Base-by-base conservation (phyloP, 2,113 vertebrate species). In the Globicephala melas region DNA sequence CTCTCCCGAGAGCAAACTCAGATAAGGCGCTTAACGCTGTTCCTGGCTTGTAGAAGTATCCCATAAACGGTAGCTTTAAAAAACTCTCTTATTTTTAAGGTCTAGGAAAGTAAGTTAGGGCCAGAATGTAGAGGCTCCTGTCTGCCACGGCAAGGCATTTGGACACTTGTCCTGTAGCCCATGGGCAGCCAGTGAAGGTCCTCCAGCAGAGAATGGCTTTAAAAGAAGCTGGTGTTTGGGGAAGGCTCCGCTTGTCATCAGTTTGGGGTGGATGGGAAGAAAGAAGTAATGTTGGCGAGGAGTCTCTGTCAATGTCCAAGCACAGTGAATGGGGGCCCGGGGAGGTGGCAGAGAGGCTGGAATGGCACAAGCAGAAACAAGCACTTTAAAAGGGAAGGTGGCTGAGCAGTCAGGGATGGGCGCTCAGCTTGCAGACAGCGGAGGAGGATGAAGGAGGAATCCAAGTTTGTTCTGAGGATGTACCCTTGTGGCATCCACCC, bases 21-120 rank as follows among this genome's bases (percentile, higher is more conserved):
- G 77, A 73, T 26, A 17, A 63, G 58, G 33, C 28, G 47, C n/a
- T 70, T 58, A 33, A 17, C 0, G 0, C 53, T 9, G 10, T n/a
- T 18, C 67, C 18, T 1, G 5, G 12, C 4, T 3, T 25, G 9
- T 73, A 87, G 28, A 38, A 71, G 38, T 74, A 8, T 20, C 44
- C 53, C 71, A 17, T 58, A 73, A 63, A 55, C 6, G 44, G 23
- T 70, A 55, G 26, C 88, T 92, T 95, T 2, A 71, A 87, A 68
- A 41, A 53, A 73, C 67, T 20, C 68, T 28, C 0, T 53, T 60
- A 50, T 79, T 79, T 55, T 87, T 95, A 73, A 63, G 44, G 38
- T 83, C 91, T 88, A 84, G 58, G 76, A 97, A 90, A 87, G 79
- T 84, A 70, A 93, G 62, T 44, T 60, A 63, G 12, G 47, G 9